Conservation (phyloP, 2,113 vertebrate genomes). For the Catagonus wagneri region DNA sequence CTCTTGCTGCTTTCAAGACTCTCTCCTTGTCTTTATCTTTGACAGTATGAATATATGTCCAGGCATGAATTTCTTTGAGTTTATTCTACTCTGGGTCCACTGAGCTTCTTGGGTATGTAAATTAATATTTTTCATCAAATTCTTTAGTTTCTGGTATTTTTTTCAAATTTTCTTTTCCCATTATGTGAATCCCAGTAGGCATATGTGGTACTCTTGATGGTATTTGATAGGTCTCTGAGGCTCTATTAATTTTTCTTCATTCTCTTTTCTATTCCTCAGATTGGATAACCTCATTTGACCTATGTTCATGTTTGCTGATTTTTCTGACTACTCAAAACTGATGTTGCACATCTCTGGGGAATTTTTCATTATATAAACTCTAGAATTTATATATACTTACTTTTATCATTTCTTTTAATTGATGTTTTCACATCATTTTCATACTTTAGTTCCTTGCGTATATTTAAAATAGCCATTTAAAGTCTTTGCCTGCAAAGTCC, state of each 20-base stretch:
- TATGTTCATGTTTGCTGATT: background rate
- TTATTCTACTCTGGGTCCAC: background rate
- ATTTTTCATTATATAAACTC: conserved; percentile 33
- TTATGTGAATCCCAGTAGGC: background rate
- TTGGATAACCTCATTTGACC: background rate
- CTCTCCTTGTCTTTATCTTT: background rate
- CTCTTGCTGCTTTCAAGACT: background rate
- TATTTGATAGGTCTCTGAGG: background rate
- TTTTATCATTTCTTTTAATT: background rate
- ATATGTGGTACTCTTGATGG: background rate
- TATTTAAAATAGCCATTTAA: conserved; percentile 21
- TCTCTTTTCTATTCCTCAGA: background rate
- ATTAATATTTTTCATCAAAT: background rate
- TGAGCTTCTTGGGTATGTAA: background rate
- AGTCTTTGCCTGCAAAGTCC: background rate
- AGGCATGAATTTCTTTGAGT: background rate
- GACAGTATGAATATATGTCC: background rate
- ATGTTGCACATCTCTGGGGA: background rate
- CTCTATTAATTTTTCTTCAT: background rate
- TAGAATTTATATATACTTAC: background rate
- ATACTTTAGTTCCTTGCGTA: background rate
- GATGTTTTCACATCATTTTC: background rate
- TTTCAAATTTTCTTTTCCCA: background rate
- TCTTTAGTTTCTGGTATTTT: conserved; percentile 9
- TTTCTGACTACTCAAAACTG: background rate